Evolutionary conservation across 2,888 invertebrate genomes (phyloP).

Genomic region (Teleogryllus oceanicus): DNA sequence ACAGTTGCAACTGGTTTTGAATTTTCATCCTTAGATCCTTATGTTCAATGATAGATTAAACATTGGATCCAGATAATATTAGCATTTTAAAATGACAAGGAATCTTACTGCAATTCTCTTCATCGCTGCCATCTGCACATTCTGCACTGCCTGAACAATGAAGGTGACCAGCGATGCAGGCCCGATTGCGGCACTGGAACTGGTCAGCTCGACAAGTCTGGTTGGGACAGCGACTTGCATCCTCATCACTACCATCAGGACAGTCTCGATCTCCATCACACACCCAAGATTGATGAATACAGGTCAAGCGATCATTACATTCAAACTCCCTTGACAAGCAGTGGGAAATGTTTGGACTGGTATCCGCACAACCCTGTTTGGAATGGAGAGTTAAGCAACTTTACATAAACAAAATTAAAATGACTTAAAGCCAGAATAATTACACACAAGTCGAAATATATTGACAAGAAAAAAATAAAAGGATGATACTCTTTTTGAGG

Average conservation of each 20-base stretch:
- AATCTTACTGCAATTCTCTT: constrained; percentile 71
- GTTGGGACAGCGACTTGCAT: constrained; percentile 60
- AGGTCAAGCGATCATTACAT: constrained; percentile 75
- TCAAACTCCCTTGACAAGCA: constrained; percentile 72
- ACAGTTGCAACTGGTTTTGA: not conserved
- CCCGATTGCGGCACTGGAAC: constrained; percentile 72
- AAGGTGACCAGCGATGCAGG: constrained; percentile 75
- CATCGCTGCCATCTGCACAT: constrained; percentile 83
- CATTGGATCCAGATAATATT: not conserved
- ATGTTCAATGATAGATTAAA: no score
- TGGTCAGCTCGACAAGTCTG: constrained; percentile 80
- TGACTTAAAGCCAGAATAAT: no score
- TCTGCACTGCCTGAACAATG: constrained; percentile 79
- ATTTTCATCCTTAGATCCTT: not conserved
- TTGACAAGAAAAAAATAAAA: no score
- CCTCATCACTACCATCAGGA: constrained; percentile 77
- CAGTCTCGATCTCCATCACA: constrained; percentile 84
- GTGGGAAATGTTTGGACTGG: constrained; percentile 55
- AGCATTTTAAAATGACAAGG: not conserved
- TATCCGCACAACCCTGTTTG: constrained; percentile 58
- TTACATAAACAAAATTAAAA: no score
- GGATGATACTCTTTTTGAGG: no score
- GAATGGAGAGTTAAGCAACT: not conserved
- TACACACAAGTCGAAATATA: no score
- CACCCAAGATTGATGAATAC: constrained; percentile 76